Evolutionary conservation across 2,888 invertebrate genomes (phyloP).

Genomic region (Neoascia interrupta): DNA sequence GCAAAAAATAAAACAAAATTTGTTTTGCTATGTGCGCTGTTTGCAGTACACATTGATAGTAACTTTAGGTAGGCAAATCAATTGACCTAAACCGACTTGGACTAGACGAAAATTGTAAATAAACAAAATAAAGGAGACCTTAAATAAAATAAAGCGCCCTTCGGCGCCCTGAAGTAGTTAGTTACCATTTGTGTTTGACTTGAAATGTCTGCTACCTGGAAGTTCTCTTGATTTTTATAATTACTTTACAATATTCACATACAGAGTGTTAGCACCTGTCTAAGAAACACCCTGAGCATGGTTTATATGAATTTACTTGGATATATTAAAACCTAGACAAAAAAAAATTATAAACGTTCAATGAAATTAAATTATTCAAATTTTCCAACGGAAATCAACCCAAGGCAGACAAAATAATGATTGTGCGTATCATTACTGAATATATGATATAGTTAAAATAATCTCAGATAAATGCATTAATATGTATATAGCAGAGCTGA

Average conservation of each 20-base stretch:
- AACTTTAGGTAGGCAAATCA: conserved; percentile 23
- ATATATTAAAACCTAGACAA: conserved; percentile 21
- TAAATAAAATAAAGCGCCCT: conserved; percentile 27
- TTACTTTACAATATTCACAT: conserved; percentile 65
- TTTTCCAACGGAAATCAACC: conserved; percentile 7
- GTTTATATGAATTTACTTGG: conserved; percentile 26
- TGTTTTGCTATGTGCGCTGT: not conserved
- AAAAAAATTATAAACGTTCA: not conserved
- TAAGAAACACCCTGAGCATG: conserved; percentile 52
- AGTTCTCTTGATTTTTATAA: conserved; percentile 58
- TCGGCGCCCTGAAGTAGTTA: conserved; percentile 44
- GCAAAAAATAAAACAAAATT: not conserved
- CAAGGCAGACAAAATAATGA: not conserved
- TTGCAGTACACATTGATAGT: conserved; percentile 17
- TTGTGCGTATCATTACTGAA: conserved; percentile 5
- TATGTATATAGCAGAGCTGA: conserved; percentile 20
- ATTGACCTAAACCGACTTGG: conserved; percentile 36
- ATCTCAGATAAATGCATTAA: conserved; percentile 58
- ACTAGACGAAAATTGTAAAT: conserved; percentile 44
- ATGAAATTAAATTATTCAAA: conserved; percentile 30
- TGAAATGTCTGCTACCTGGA: conserved; percentile 61
- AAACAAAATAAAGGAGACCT: conserved; percentile 13
- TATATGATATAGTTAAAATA: conserved; percentile 20
- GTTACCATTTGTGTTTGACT: conserved; percentile 27
- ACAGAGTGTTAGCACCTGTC: conserved; percentile 42